These are phyloP conservation scores for Allygus modestus DNA, from an alignment of 2,888 invertebrate genomes.

Conservation along the genomic window DNA sequence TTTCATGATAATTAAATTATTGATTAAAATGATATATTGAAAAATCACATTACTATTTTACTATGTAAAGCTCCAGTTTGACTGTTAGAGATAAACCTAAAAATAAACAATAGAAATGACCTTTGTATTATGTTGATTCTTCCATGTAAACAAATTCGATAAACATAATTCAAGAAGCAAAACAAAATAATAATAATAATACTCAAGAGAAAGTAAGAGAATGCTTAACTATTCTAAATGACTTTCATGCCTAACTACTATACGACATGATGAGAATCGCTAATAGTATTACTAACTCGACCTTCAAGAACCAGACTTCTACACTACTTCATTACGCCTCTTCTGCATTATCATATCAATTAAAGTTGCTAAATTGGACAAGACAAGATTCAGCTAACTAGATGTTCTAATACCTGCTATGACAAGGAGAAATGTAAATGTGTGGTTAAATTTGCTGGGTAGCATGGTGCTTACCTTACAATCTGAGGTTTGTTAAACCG, in stretches of 20 bases:
- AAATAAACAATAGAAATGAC: too few relatives aligned
- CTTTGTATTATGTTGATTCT: too few relatives aligned
- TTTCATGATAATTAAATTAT: too few relatives aligned
- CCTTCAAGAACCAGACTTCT: not conserved
- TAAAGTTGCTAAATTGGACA: not conserved
- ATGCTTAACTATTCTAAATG: not conserved
- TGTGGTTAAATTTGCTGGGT: not conserved
- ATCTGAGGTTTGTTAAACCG: too few relatives aligned
- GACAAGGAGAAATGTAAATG: conserved; percentile 9
- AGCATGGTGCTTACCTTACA: too few relatives aligned
- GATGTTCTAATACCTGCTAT: not conserved
- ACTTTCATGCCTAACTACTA: conserved; percentile 29
- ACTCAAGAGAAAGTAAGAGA: not conserved
- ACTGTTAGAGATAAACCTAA: too few relatives aligned
- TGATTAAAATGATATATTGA: too few relatives aligned
- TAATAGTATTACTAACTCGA: not conserved
- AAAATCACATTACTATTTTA: too few relatives aligned
- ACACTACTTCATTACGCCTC: not conserved
- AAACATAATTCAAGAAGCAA: too few relatives aligned
- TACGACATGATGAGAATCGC: not conserved
- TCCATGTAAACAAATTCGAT: too few relatives aligned
- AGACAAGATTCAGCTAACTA: not conserved
- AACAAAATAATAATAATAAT: too few relatives aligned
- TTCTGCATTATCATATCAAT: not conserved
- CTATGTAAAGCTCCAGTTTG: too few relatives aligned